Base-by-base conservation (phyloP, 2,888 invertebrate species). In the Tromatobia lineatoria region DNA sequence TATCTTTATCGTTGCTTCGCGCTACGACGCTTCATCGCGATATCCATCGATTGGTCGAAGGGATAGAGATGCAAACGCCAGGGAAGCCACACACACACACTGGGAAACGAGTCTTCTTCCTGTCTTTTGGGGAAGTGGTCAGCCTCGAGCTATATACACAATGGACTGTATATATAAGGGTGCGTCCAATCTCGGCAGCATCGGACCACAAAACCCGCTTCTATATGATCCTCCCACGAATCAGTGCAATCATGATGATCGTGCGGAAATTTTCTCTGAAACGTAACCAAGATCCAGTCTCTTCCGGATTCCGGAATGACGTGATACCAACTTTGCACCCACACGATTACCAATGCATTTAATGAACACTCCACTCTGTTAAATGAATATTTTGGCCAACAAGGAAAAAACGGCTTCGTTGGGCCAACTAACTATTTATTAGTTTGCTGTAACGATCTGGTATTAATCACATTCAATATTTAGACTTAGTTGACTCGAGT, bases 1-100 rank as follows among this genome's bases (percentile, higher is more conserved):
- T 88, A 87, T 87, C 87, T 88, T 88, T 87, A 87, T 85, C 79
- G 85, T 66, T 59, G 71, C 77, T 64, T 54, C 64, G 71, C 82
- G 81, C 29, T 80, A 83, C 82, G 71, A 64, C 70, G 78, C 20
- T 70, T 67, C 61, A 69, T 78, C 78, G 69, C 38, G 79, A 71
- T 79, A 64, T 71, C 54, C 64, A 50, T 71, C 61, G 71, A 79
- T 79, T 71, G 59, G 59, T 38, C 23, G 57, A n/a, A 23, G 57
- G 61, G 78, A 71, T 78, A 78, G 42, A 38, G 71, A 71, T 20
- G 59, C 10, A 20, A 34, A 13, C 45, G 69, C 25, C n/a, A 29
- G 52, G 38, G 47, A 52, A 59, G n/a, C n/a, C 50, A 23, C 71
- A 20, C 70, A 18, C 69, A 59, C 8, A n/a, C n/a, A n/a, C n/a